Conservation (phyloP, 2,888 invertebrate genomes). For the Thyatira batis region DNA sequence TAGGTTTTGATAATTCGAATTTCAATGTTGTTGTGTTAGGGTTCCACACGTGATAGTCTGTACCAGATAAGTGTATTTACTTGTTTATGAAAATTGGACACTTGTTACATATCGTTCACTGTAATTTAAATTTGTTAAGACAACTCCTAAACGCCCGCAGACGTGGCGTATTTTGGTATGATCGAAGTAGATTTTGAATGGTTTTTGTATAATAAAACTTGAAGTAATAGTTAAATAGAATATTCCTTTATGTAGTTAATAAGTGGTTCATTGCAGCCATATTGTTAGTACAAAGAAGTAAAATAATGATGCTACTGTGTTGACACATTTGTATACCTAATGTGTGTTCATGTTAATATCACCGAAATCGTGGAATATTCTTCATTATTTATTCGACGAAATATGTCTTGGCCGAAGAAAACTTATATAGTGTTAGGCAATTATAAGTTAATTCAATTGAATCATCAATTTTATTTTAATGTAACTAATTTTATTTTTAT, state of each 20-base stretch:
- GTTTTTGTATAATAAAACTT: constrained; percentile 8
- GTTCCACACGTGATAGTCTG: constrained; percentile 45
- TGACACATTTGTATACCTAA: constrained; percentile 41
- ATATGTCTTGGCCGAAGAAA: not conserved
- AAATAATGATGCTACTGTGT: constrained; percentile 50
- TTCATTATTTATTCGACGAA: not conserved
- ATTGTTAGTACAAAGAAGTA: constrained; percentile 49
- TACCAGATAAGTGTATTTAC: constrained; percentile 67
- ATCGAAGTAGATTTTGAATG: constrained; percentile 9
- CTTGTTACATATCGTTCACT: constrained; percentile 80
- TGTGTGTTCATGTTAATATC: not conserved
- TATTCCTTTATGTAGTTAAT: constrained; percentile 15
- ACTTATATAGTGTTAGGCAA: not conserved
- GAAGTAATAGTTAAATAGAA: constrained; percentile 13
- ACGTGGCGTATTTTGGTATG: constrained; percentile 2
- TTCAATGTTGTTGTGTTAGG: constrained; percentile 24
- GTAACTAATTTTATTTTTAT: not conserved
- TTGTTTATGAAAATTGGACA: constrained; percentile 53
- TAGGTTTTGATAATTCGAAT: constrained; percentile 40
- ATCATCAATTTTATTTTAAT: not conserved
- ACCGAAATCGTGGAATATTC: not conserved
- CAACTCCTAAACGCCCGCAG: constrained; percentile 8
- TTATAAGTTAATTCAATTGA: not conserved
- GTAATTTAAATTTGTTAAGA: constrained; percentile 45
- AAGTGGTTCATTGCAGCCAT: constrained; percentile 32